A percentile compares a stretch with the other conserved stretches of the same genome.
These are phyloP conservation scores for Aspiorhynchus laticeps DNA, from an alignment of 2,113 vertebrate species.

Conservation along the genomic window DNA sequence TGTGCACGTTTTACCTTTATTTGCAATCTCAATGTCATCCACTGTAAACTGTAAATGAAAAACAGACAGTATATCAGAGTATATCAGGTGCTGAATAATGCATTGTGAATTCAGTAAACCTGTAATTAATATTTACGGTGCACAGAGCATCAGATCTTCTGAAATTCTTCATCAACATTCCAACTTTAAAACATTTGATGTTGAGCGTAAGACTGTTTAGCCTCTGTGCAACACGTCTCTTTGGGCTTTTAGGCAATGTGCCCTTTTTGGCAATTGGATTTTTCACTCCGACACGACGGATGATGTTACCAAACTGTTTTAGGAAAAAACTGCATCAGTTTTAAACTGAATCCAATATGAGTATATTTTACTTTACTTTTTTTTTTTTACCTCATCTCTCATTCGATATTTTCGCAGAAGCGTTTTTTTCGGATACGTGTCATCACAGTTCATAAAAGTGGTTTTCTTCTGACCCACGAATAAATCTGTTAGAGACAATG, in stretches of 20 bases:
- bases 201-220: slow-evolving; percentile 24
- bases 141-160: slow-evolving; percentile 76
- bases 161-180: slow-evolving; percentile 65
- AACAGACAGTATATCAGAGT: not conserved
- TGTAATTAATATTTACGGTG: slow-evolving; percentile 14
- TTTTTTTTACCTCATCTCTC: slow-evolving; percentile 83
- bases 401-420: slow-evolving; percentile 84
- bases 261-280: not conserved
- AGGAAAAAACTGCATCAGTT: slow-evolving; percentile 29
- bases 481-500: not conserved
- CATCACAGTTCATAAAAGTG: slow-evolving; percentile 50
- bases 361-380: not conserved
- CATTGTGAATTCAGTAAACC: not conserved
- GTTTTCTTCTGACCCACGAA: not conserved
- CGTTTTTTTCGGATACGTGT: slow-evolving; percentile 64
- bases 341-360: not conserved
- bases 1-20: slow-evolving; percentile 74
- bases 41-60: slow-evolving; percentile 77
- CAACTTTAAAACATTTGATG: slow-evolving; percentile 47
- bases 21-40: slow-evolving; percentile 81
- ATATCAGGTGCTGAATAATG: not conserved
- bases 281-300: slow-evolving; percentile 37
- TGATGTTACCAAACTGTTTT: slow-evolving; percentile 81
- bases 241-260: not conserved
- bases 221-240: not conserved